These are phyloP conservation scores for Axinella damicornis DNA, from an alignment of 37 sponge, comb jelly and placozoan genomes.

Conservation along the genomic window DNA sequence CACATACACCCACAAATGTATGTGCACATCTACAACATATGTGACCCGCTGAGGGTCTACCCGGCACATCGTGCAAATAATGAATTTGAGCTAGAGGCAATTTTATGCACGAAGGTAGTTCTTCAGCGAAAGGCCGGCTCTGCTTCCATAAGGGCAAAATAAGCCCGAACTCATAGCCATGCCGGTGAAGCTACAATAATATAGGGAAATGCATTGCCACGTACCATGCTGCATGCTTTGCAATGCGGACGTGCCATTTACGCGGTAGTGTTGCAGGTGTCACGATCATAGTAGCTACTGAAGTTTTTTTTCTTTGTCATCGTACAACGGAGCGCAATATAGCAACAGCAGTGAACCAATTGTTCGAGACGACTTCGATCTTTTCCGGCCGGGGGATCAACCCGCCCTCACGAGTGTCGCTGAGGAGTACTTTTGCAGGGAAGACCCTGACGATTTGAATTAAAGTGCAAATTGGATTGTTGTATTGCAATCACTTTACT, in stretches of 20 bases:
- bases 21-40: no score
- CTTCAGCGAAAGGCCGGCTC: not conserved
- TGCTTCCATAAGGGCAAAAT: not conserved
- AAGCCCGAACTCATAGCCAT: not conserved
- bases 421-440: constrained; percentile 7
- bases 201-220: not conserved
- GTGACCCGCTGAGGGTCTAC: no score
- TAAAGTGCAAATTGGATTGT: not conserved
- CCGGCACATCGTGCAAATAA: no score
- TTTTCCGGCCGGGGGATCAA: not conserved
- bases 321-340: not conserved
- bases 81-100: no score
- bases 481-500: not conserved
- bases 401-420: not conserved
- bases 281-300: no score
- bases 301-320: not conserved
- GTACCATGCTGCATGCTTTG: not conserved
- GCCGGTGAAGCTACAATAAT: no score
- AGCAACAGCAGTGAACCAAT: not conserved
- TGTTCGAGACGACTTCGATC: not conserved
- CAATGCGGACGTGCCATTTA: no score
- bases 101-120: not conserved
- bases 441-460: not conserved
- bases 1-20: no score
- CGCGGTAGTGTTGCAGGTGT: no score